A percentile compares a stretch with the other conserved stretches of the same genome.
Evolutionary conservation across 2,113 vertebrate species (phyloP).

Genomic region (Lycocorax pyrrhopterus): DNA sequence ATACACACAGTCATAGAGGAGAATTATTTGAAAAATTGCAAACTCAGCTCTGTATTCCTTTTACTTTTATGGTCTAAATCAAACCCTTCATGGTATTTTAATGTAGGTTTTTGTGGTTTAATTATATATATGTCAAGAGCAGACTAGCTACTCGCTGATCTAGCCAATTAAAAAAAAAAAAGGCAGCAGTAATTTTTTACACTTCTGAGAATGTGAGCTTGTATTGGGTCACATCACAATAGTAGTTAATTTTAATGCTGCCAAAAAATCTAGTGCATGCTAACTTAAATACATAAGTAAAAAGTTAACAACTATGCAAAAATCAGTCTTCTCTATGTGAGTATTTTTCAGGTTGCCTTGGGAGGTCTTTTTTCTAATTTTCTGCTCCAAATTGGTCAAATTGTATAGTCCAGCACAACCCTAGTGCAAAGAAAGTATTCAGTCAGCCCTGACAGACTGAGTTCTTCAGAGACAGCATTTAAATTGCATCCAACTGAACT

Average conservation of each 20-base stretch:
- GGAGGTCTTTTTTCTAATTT: not conserved
- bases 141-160: not conserved
- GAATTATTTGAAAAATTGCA: conserved; percentile 54
- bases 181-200: not conserved
- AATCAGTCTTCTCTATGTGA: not conserved
- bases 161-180: conserved; percentile 3
- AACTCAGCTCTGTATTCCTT: conserved; percentile 39
- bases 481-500: not conserved
- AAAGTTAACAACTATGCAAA: not conserved
- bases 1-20: conserved; percentile 3
- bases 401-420: not conserved
- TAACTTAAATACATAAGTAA: not conserved
- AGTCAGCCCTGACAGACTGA: not conserved
- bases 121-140: conserved; percentile 34
- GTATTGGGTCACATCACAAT: not conserved
- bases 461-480: not conserved
- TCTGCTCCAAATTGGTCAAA: not conserved
- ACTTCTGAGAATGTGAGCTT: not conserved
- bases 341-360: not conserved
- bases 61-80: conserved; percentile 39
- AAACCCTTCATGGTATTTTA: conserved; percentile 29
- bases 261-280: not conserved
- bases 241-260: not conserved
- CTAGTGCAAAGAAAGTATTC: not conserved
- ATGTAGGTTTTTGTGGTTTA: conserved; percentile 53